phyloP scores from a whole-genome alignment of 2,113 vertebrate species.

The Mus musculus region GRCm39 chr11:97034001-97034500 shows the following conservation, averaged over 20 bases:
- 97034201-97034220: background rate
- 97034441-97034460: slow-evolving; percentile 79
- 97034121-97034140: background rate
- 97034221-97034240: background rate
- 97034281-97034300: slow-evolving; percentile 50
- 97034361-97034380: slow-evolving; percentile 72
- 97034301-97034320: background rate
- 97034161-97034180: background rate
- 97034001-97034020: background rate
- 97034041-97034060: background rate
- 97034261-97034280: background rate
- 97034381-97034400: slow-evolving; percentile 57
- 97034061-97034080: background rate
- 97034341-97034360: slow-evolving; percentile 79
- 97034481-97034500: slow-evolving; percentile 83
- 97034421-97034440: slow-evolving; percentile 73
- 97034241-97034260: background rate
- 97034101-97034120: background rate
- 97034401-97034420: slow-evolving; percentile 64
- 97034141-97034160: background rate
- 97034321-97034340: slow-evolving; percentile 46
- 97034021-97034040: background rate
- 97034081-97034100: background rate
- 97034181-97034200: background rate
- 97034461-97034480: slow-evolving; percentile 81